phyloP scores from a whole-genome alignment of 2,888 invertebrate species.

The Amphipoea lucens region DNA sequence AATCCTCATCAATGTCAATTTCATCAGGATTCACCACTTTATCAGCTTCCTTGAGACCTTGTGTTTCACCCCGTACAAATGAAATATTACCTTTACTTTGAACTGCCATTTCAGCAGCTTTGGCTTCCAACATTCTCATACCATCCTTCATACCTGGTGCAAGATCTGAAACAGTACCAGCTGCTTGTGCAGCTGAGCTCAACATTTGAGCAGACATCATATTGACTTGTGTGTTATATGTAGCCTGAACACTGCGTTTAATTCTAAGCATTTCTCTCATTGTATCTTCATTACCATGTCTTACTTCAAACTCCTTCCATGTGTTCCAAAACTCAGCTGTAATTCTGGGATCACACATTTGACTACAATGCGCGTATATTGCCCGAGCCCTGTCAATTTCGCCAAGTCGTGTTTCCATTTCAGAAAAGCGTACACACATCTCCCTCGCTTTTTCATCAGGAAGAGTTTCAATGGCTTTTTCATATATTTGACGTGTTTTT shows the following conservation, averaged over 20 bases:
- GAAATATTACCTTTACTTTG: slow-evolving; percentile 92
- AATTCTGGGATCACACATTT: slow-evolving; percentile 99
- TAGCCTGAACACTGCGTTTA: slow-evolving; percentile 99
- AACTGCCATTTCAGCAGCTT: slow-evolving; percentile 93
- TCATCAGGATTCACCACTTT: slow-evolving; percentile 96
- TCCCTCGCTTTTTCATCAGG: slow-evolving; percentile 97
- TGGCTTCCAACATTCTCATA: slow-evolving; percentile 96
- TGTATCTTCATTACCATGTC: slow-evolving; percentile 99
- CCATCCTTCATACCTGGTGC: slow-evolving; percentile 95
- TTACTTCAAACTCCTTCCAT: slow-evolving; percentile 99
- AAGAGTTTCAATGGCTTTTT: slow-evolving; percentile 98
- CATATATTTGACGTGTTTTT: slow-evolving; percentile 98
- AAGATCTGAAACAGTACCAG: slow-evolving; percentile 93
- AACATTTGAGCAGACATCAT: slow-evolving; percentile 99
- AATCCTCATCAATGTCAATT: slow-evolving; percentile 95
- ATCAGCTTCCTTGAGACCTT: slow-evolving; percentile 92
- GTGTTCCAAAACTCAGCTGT: slow-evolving; percentile 99
- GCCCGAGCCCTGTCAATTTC: slow-evolving; percentile 99
- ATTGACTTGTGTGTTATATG: slow-evolving; percentile 99
- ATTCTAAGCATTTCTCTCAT: slow-evolving; percentile 99
- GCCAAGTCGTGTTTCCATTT: slow-evolving; percentile 99
- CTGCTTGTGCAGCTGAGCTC: slow-evolving; percentile 92
- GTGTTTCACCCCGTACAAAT: slow-evolving; percentile 97
- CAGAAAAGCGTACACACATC: slow-evolving; percentile 99
- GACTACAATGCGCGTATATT: slow-evolving; percentile 99